These are phyloP conservation scores for Gastrophryne carolinensis DNA, from an alignment of 2,797 vertebrate species.

Conservation along the genomic window DNA sequence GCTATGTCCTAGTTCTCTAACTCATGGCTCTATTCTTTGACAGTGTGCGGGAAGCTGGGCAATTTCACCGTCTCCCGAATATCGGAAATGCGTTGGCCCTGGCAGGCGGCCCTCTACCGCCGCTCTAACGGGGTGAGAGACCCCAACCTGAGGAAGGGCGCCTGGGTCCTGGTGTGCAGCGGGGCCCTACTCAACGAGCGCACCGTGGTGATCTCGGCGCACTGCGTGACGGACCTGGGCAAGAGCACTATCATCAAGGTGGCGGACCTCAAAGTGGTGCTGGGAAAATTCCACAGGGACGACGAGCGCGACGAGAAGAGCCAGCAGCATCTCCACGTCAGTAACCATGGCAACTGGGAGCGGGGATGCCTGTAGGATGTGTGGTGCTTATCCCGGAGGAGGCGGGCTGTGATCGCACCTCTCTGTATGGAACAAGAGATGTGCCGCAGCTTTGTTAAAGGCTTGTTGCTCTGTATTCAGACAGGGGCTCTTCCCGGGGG, in stretches of 20 bases:
- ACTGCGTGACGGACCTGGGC: constrained; percentile 91
- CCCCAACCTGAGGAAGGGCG: constrained; percentile 61
- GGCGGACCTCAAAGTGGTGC: constrained; percentile 83
- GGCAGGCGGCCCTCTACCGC: constrained; percentile 92
- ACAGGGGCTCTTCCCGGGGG: not conserved
- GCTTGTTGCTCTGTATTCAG: not conserved
- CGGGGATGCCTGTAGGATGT: not conserved
- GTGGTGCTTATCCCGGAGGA: not conserved
- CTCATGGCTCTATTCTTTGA: constrained; percentile 1
- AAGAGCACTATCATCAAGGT: constrained; percentile 81
- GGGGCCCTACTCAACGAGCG: constrained; percentile 92
- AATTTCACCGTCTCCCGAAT: constrained; percentile 77
- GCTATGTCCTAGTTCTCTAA: too few relatives aligned
- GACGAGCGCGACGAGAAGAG: constrained; percentile 83
- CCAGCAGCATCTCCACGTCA: constrained; percentile 86
- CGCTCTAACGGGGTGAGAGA: constrained; percentile 64
- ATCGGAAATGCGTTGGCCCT: constrained; percentile 83
- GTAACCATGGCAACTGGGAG: constrained; percentile 54
- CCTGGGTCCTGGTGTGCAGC: constrained; percentile 92
- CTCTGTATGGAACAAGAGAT: not conserved
- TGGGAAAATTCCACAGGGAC: constrained; percentile 88
- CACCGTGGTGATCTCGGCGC: constrained; percentile 87
- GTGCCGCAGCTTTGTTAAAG: not conserved
- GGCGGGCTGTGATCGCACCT: not conserved
- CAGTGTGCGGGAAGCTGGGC: constrained; percentile 92